These are phyloP conservation scores for Percopsis omiscomaycus DNA, from an alignment of 2,797 vertebrate species.

Conservation along the genomic window DNA sequence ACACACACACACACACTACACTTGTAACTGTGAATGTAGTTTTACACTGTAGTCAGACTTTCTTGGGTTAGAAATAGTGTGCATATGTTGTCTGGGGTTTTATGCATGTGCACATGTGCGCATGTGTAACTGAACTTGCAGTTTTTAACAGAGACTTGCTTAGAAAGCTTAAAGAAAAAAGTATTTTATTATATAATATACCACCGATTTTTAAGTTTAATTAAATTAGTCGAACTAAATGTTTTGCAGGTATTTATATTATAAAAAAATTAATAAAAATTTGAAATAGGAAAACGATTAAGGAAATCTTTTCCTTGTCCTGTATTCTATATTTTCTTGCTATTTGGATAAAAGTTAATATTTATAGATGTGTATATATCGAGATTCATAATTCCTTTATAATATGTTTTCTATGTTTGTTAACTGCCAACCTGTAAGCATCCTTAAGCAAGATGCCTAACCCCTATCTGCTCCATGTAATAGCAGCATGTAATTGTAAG, in stretches of 20 bases:
- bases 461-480: too few relatives aligned
- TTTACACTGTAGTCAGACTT: slow-evolving; percentile 21
- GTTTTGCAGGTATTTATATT: slow-evolving; percentile 25
- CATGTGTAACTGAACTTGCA: not conserved
- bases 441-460: too few relatives aligned
- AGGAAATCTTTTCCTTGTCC: slow-evolving; percentile 67
- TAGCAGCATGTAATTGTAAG: too few relatives aligned
- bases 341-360: slow-evolving; percentile 58
- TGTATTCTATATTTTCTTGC: slow-evolving; percentile 62
- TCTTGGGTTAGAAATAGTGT: too few relatives aligned
- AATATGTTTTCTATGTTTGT: slow-evolving; percentile 12
- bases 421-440: slow-evolving; percentile 2
- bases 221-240: slow-evolving; percentile 37
- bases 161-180: too few relatives aligned
- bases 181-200: slow-evolving; percentile 37
- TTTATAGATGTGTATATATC: slow-evolving; percentile 72
- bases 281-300: slow-evolving; percentile 36
- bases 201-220: slow-evolving; percentile 37
- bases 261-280: slow-evolving; percentile 26
- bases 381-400: slow-evolving; percentile 59
- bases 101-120: slow-evolving; percentile 2
- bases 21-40: slow-evolving; percentile 82
- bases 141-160: too few relatives aligned
- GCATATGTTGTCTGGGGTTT: not conserved
- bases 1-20: slow-evolving; percentile 7